Evolutionary conservation across 1,140 invertebrate species (phyloP).

Genomic region (Apolygus lucorum): DNA sequence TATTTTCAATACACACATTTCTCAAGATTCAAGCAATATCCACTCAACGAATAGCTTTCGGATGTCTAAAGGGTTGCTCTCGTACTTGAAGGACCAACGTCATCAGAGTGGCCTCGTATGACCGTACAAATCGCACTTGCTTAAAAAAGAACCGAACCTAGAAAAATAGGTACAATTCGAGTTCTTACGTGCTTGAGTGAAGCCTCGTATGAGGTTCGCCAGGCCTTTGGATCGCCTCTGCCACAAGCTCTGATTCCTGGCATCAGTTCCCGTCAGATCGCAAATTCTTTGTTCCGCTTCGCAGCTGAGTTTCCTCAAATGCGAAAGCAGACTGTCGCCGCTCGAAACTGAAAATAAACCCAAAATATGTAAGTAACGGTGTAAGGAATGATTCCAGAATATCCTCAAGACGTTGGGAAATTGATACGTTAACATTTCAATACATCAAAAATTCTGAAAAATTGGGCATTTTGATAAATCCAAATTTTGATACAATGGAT

Average conservation of each 20-base stretch:
- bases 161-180: background rate
- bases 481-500: no score
- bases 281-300: conserved; percentile 70
- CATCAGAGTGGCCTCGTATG: no score
- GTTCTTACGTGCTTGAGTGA: conserved; percentile 57
- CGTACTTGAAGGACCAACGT: no score
- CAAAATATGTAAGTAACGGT: conserved; percentile 9
- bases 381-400: no score
- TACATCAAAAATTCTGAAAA: background rate
- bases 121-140: no score
- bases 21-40: no score
- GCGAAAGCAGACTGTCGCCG: conserved; percentile 58
- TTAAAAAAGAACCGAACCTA: no score
- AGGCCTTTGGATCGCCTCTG: conserved; percentile 72
- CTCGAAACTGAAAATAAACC: conserved; percentile 50
- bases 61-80: no score
- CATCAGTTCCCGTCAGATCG: conserved; percentile 51
- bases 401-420: no score
- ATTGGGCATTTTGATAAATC: background rate
- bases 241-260: conserved; percentile 76
- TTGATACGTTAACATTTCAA: background rate
- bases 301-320: conserved; percentile 62
- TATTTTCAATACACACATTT: no score
- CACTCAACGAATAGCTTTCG: no score
- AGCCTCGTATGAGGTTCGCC: conserved; percentile 59